Conservation (phyloP, 2,888 invertebrate genomes). For the Parthenolecanium corni region DNA sequence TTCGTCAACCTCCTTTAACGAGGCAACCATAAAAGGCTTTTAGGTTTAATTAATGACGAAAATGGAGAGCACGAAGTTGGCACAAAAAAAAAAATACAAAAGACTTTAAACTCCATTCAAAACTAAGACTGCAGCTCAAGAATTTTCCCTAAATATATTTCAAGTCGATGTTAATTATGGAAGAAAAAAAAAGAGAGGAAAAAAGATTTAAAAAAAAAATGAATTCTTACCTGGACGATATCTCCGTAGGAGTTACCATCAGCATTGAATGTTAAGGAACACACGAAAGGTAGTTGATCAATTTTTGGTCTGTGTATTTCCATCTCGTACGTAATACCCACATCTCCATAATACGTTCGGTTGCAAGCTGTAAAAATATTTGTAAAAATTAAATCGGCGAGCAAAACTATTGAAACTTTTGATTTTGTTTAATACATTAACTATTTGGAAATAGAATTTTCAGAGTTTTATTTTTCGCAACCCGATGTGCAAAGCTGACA, state of each 20-base stretch:
- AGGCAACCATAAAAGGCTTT: neutral
- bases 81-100: neutral
- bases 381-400: neutral
- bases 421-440: no score
- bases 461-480: no score
- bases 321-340: slow-evolving; percentile 73
- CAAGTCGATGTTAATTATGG: no score
- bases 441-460: no score
- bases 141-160: no score
- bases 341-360: slow-evolving; percentile 78
- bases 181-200: neutral
- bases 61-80: neutral
- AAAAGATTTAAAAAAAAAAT: neutral
- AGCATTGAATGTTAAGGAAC: slow-evolving; percentile 75
- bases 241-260: slow-evolving; percentile 73
- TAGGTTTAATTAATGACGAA: neutral
- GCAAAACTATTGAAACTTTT: neutral
- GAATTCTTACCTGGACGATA: slow-evolving; percentile 59
- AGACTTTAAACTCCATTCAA: no score
- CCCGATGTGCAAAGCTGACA: no score
- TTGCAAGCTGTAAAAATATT: slow-evolving; percentile 57
- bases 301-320: slow-evolving; percentile 75
- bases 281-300: slow-evolving; percentile 75
- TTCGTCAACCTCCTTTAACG: no score
- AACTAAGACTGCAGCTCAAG: no score